Base-by-base conservation (phyloP, 92 coral and sea anemone genomes). In the Montipora capitata region DNA sequence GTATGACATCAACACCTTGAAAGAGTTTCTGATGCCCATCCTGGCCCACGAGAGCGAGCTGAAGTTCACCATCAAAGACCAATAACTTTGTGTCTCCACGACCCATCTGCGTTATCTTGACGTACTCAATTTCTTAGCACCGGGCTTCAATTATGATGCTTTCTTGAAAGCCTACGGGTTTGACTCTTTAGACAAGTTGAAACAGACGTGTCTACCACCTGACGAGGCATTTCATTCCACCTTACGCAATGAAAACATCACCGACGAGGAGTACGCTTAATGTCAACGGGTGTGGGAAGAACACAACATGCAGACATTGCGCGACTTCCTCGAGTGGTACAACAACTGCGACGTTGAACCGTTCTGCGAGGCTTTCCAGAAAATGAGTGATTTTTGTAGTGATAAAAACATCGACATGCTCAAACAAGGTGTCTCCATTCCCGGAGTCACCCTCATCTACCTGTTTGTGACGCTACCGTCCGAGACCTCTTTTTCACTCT, bases 141-240 rank as follows among this genome's bases (percentile, higher is more conserved):
- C 35, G 35, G 35, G 35, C 35, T 27, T 27, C 35, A 27, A 27
- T 27, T 27, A 27, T 27, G 35, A 27, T 27, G 35, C 35, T 27
- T 27, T 27, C 35, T 27, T 27, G 35, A 27, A 27, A 27, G 35
- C 35, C 35, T 27, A 27, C 35, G 35, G 35, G 35, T 27, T 27
- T 27, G 35, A 27, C 35, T 27, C 35, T 27, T 27, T 27, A 27
- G 35, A 27, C 2, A 27, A 27, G 35, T 27, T 27, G 35, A 27
- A 27, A 27, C 35, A 27, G 35, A 27, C 35, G 35, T 27, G 27
- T 2, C 91, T 77, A 5, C 89, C 89, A 13, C 93, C 89, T 20
- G 82, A 89, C 16, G 76, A 68, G 58, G 89, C 88, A 42, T 89
- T 89, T 76, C 69, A 68, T 44, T 89, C 93, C 3, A 48, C 77